Evolutionary conservation across 2,888 invertebrate genomes (phyloP).

Genomic region (Eretmocerus hayati): DNA sequence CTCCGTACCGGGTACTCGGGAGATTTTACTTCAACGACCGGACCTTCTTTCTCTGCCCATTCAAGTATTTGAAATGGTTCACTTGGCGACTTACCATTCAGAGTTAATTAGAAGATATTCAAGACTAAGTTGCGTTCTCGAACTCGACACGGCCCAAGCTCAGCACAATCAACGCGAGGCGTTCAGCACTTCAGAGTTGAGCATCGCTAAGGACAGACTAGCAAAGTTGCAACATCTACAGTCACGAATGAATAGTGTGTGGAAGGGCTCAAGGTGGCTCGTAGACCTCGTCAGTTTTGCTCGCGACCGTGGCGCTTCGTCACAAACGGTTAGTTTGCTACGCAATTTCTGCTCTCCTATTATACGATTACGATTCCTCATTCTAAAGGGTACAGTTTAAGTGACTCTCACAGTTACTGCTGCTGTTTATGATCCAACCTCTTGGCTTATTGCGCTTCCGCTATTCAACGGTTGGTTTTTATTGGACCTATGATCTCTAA

Average conservation of each 20-base stretch:
- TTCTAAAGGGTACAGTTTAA: too few relatives aligned
- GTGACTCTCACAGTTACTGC: too few relatives aligned
- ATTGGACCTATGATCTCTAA: too few relatives aligned
- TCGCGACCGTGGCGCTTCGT: constrained; percentile 61
- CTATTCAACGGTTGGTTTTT: too few relatives aligned
- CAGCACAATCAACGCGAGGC: constrained; percentile 92
- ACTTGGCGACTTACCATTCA: constrained; percentile 87
- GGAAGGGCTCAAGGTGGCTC: constrained; percentile 94
- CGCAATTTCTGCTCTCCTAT: background rate
- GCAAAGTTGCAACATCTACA: constrained; percentile 78
- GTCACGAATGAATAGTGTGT: constrained; percentile 75
- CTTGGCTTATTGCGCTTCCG: too few relatives aligned
- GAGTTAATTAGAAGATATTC: constrained; percentile 88
- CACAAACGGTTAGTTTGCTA: constrained; percentile 32
- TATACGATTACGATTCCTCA: background rate
- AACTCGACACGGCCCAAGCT: constrained; percentile 84
- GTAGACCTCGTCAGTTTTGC: constrained; percentile 93
- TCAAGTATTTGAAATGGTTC: constrained; percentile 91
- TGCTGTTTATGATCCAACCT: too few relatives aligned
- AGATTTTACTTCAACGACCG: constrained; percentile 74
- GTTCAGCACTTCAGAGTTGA: constrained; percentile 82
- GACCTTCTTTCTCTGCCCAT: constrained; percentile 86
- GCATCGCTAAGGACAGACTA: constrained; percentile 78
- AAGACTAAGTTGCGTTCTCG: constrained; percentile 85
- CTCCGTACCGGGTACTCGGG: constrained; percentile 79